Evolutionary conservation across 2,888 invertebrate species (phyloP).

Genomic region (Rotaria socialis): DNA sequence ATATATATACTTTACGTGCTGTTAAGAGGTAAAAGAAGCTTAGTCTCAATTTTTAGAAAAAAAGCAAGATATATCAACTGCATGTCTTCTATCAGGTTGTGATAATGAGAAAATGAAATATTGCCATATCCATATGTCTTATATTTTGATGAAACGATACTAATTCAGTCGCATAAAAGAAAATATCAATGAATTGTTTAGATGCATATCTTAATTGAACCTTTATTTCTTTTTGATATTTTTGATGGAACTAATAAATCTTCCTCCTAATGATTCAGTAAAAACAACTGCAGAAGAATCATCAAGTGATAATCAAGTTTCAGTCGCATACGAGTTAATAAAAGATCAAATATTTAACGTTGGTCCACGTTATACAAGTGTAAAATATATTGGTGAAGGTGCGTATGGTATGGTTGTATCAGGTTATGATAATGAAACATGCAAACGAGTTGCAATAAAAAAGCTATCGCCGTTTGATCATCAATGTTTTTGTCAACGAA

Average conservation of each 20-base stretch:
- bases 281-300: neutral
- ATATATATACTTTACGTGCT: neutral
- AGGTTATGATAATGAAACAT: conserved; percentile 65
- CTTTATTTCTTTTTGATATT: neutral
- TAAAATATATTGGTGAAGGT: conserved; percentile 96
- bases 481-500: conserved; percentile 98
- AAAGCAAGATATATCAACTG: neutral
- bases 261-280: neutral
- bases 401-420: conserved; percentile 73
- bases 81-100: no score
- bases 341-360: conserved; percentile 45
- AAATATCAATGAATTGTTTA: no score
- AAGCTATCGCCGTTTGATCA: conserved; percentile 99
- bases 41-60: neutral
- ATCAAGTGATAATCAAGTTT: neutral
- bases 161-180: no score
- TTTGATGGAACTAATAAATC: neutral
- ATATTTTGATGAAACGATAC: no score
- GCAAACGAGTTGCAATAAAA: conserved; percentile 95
- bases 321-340: neutral
- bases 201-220: no score
- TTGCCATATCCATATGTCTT: no score
- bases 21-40: neutral
- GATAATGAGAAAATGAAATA: no score
- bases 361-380: conserved; percentile 79